A percentile compares a stretch with the other conserved stretches of the same genome.
phyloP scores from a whole-genome alignment of 2,797 vertebrate species.

The Momotus momota region DNA sequence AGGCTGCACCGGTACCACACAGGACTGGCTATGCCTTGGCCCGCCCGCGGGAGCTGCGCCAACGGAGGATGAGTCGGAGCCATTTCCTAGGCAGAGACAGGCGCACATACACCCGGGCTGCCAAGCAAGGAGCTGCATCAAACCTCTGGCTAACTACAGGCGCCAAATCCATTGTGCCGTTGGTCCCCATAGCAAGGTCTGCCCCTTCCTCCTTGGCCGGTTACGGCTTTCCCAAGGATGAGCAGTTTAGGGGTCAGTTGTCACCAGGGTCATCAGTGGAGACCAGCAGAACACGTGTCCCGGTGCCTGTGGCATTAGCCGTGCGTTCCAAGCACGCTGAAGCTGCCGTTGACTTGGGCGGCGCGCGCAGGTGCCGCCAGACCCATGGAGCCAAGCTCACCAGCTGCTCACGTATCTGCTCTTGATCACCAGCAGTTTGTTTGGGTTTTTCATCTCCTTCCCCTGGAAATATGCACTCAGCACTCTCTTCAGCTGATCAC shows the following conservation, averaged over 20 bases:
- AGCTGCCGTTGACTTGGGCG: background rate
- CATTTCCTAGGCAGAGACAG: background rate
- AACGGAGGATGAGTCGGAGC: background rate
- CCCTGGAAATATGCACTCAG: background rate
- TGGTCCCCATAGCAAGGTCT: background rate
- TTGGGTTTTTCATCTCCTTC: background rate
- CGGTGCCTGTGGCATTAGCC: background rate
- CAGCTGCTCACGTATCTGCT: background rate
- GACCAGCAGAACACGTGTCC: background rate
- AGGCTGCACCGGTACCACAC: background rate
- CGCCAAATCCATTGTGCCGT: background rate
- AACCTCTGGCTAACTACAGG: background rate
- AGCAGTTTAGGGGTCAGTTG: background rate
- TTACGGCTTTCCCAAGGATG: background rate
- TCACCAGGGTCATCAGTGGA: background rate
- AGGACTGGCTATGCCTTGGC: background rate
- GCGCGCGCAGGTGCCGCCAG: background rate
- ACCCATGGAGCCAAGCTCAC: background rate
- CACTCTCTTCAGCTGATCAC: background rate
- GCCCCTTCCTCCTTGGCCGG: background rate
- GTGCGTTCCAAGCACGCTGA: slow-evolving; percentile 21
- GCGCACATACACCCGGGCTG: accelerated
- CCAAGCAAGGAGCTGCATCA: background rate
- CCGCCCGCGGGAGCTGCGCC: background rate
- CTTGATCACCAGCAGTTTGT: slow-evolving; percentile 1